Percentiles rank a stretch among this genome's conserved stretches.
phyloP scores from a whole-genome alignment of 2,888 invertebrate genomes.

The Coelopa pilipes region DNA sequence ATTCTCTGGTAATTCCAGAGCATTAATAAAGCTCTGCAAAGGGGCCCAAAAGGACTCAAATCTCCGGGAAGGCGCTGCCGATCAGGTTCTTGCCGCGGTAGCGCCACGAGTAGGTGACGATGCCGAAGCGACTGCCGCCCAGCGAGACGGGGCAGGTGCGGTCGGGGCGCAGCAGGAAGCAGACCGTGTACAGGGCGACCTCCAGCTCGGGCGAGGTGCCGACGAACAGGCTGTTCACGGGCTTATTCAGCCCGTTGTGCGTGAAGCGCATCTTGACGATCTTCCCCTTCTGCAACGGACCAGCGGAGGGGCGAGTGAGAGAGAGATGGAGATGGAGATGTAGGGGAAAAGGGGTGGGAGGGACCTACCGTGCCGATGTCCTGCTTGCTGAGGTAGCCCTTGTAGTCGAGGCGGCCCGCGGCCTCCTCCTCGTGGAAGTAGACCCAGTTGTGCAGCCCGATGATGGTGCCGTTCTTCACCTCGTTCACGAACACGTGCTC shows the following conservation, averaged over 20 bases:
- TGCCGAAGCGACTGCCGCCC: conserved; percentile 76
- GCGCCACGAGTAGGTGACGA: conserved; percentile 79
- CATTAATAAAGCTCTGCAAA: neutral
- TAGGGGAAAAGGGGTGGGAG: neutral
- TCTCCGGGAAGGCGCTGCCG: conserved; percentile 85
- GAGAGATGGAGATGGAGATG: neutral
- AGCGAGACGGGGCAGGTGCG: conserved; percentile 79
- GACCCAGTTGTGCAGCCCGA: conserved; percentile 92
- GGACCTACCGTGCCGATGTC: conserved; percentile 77
- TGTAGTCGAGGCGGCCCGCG: conserved; percentile 77
- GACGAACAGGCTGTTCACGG: conserved; percentile 81
- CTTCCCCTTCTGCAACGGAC: conserved; percentile 75
- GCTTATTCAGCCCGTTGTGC: conserved; percentile 78
- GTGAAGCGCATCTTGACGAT: conserved; percentile 79
- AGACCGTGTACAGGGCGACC: conserved; percentile 88
- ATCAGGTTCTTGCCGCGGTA: conserved; percentile 82
- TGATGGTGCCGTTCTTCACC: conserved; percentile 80
- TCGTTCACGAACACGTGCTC: conserved; percentile 94
- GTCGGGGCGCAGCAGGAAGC: conserved; percentile 82
- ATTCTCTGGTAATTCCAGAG: neutral
- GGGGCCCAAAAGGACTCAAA: too few relatives aligned
- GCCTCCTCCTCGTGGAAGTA: conserved; percentile 83
- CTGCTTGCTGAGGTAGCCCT: conserved; percentile 80
- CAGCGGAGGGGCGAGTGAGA: neutral
- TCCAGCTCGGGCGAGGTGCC: conserved; percentile 93